These are phyloP conservation scores for Colletes collaris DNA, from an alignment of 2,888 invertebrate species.

Conservation along the genomic window DNA sequence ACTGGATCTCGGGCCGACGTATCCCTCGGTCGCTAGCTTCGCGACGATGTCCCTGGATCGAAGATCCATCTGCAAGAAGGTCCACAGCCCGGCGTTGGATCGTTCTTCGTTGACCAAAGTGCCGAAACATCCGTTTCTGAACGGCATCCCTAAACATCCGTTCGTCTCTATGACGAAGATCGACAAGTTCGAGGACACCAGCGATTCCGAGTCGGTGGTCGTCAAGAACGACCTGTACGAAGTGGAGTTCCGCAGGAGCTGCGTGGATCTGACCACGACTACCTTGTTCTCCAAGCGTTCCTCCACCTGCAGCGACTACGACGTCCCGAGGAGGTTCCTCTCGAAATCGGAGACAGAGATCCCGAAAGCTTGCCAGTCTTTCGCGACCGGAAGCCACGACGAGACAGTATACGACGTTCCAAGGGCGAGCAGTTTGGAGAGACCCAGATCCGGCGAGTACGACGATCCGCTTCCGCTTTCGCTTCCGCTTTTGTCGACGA, in stretches of 20 bases:
- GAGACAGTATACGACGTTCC: slow-evolving; percentile 67
- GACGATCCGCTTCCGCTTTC: slow-evolving; percentile 67
- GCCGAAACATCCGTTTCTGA: slow-evolving; percentile 40
- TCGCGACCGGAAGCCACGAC: not conserved
- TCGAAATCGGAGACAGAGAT: slow-evolving; percentile 66
- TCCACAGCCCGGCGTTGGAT: not conserved
- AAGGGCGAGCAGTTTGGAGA: not conserved
- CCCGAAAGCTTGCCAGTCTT: not conserved
- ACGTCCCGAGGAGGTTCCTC: slow-evolving; percentile 60
- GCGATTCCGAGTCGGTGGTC: not conserved
- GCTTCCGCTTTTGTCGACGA: slow-evolving; percentile 59
- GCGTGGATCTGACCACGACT: not conserved
- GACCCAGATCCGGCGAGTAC: slow-evolving; percentile 67
- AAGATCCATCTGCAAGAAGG: not conserved
- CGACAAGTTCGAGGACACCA: slow-evolving; percentile 5
- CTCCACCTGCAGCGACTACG: slow-evolving; percentile 55
- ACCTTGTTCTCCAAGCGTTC: not conserved
- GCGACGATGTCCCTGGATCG: slow-evolving; percentile 48
- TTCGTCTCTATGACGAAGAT: slow-evolving; percentile 56
- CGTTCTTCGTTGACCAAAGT: not conserved
- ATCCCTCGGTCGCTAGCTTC: slow-evolving; percentile 17
- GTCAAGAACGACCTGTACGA: slow-evolving; percentile 54
- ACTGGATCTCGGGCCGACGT: slow-evolving; percentile 63
- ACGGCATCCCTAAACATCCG: slow-evolving; percentile 64
- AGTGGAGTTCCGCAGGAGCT: slow-evolving; percentile 58